A percentile compares a stretch with the other conserved stretches of the same genome.
Evolutionary conservation across 2,797 vertebrate genomes (phyloP).

Genomic region (Acanthopagrus latus): DNA sequence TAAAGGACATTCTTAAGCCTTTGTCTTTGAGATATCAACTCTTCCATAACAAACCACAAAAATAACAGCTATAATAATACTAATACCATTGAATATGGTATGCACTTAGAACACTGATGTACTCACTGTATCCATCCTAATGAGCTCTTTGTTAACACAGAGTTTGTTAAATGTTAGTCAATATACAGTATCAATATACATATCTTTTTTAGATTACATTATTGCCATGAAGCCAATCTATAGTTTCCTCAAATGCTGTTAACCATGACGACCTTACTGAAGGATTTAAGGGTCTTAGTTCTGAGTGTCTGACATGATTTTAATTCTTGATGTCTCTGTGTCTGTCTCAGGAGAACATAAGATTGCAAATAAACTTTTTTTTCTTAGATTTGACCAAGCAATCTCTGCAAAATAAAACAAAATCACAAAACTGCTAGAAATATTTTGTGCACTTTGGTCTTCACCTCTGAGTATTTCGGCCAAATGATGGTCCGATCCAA

Average conservation of each 20-base stretch:
- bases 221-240: background rate
- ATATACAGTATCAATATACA: background rate
- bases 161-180: background rate
- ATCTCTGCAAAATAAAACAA: background rate
- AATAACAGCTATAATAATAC: too few species aligned
- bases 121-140: background rate
- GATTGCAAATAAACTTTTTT: background rate
- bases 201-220: background rate
- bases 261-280: background rate
- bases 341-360: constrained; percentile 3
- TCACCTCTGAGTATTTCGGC: background rate
- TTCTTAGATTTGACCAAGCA: background rate
- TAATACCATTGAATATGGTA: background rate
- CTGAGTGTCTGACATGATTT: constrained; percentile 1
- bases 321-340: background rate
- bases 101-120: background rate
- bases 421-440: background rate
- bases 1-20: constrained; percentile 19
- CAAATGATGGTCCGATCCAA: constrained; percentile 1
- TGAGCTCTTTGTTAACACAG: background rate
- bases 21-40: background rate
- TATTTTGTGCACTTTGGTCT: background rate
- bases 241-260: background rate
- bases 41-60: background rate
- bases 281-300: constrained; percentile 4